Base-by-base conservation (phyloP, 2,797 vertebrate species). In the Galago senegalensis region DNA sequence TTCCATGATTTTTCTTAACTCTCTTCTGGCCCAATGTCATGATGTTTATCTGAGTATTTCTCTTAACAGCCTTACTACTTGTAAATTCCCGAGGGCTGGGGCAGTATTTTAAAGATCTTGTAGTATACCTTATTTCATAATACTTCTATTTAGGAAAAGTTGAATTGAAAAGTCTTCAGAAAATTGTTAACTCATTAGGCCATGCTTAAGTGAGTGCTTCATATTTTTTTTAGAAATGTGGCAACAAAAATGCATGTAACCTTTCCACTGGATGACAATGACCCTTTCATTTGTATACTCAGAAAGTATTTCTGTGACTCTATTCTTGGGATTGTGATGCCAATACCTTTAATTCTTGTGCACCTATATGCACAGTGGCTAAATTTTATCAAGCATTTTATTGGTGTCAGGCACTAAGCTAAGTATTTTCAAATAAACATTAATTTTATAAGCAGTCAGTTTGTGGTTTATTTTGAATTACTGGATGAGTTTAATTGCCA, bases 361-460 rank as follows among this genome's bases (percentile, higher is more conserved):
- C 20, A 95, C 18, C 27, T 56, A 18, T 27, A 91, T 65, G 89
- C 25, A 90, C 37, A 92, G 29, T 77, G 61, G 25, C 5, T 82
- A 84, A n/a, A 60, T 75, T 94, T 89, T 87, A 84, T 75, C 37
- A 72, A 89, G 18, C 1, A n/a, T 85, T 82, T 95, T 73, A 61
- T 65, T 82, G 87, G n/a, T 72, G 58, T 87, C 60, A 72, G 82
- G 31, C 75, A 86, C 56, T 65, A 16, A 56, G 85, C 86, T 97
- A 97, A 97, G 94, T 94, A 81, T 84, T 86, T 89, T 91, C 7
- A 92, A 31, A 25, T 53, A 87, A 89, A 94, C 1, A 37, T 61
- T 81, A 37, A 73, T 85, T 85, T 91, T 84, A 34, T 40, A 84
- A 92, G 11, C 23, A 76, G 7, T 76, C 43, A 84, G n/a, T 31